phyloP scores from a whole-genome alignment of 2,797 vertebrate species.

The Loriculus beryllinus region DNA sequence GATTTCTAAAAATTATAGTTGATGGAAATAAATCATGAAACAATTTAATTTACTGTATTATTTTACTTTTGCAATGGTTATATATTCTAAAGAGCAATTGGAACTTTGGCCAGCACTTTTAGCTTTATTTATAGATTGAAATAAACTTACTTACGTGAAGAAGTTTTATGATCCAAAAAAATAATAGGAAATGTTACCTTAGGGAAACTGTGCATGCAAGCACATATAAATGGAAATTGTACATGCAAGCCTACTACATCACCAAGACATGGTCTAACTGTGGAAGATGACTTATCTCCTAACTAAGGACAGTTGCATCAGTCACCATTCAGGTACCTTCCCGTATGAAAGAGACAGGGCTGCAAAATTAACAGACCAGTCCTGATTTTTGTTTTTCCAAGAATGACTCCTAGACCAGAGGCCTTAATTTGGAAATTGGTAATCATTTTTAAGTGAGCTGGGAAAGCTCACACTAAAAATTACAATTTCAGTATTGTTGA shows the following conservation, averaged over 20 bases:
- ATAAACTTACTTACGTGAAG: background rate
- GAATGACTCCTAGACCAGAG: background rate
- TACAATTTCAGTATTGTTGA: background rate
- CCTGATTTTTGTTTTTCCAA: background rate
- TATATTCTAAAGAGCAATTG: conserved; percentile 16
- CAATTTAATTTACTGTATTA: conserved; percentile 36
- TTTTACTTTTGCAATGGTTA: conserved; percentile 9
- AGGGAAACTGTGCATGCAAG: conserved; percentile 19
- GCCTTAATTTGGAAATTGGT: background rate
- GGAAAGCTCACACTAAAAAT: background rate
- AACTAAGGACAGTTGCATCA: background rate
- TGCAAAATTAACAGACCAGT: background rate
- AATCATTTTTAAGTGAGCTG: background rate
- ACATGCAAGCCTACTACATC: background rate
- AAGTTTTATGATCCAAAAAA: conserved; percentile 41
- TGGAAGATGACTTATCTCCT: background rate
- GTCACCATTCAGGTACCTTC: background rate
- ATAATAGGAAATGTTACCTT: conserved; percentile 57
- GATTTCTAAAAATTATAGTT: conserved; percentile 18
- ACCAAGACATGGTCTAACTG: background rate
- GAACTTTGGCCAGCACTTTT: background rate
- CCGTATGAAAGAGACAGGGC: background rate
- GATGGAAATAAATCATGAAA: conserved; percentile 35
- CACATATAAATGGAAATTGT: conserved; percentile 37
- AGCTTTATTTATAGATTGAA: conserved; percentile 43